Base-by-base conservation (phyloP, 2,888 invertebrate species). In the Macroteleia sp. region DNA sequence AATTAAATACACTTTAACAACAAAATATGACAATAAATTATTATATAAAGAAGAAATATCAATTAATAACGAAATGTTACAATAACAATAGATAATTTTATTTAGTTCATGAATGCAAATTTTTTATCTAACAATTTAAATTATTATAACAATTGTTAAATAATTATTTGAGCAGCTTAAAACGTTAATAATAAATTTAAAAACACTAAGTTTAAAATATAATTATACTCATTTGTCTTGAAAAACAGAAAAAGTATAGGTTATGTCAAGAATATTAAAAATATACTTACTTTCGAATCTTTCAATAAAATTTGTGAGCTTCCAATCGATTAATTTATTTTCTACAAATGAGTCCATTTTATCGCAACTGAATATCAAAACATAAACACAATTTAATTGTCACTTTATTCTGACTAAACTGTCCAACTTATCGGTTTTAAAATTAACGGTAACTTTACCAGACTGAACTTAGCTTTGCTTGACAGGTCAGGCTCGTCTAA, bases 241-340 rank as follows among this genome's bases (percentile, higher is more conserved):
- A 34, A 34, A 34, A 34, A 34, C 34, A 34, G 39, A 39, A 39
- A 39, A 39, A 39, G 12, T 39, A 39, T 39, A 39, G 39, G 39
- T 39, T 39, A 17, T 39, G 39, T 34, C 10, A 34, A 34, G 34
- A 34, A 34, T 34, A 34, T 34, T 34, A 10, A 34, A 34, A 34
- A 39, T 14, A 39, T 39, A 39, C 39, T 39, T 39, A 39, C 39
- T 39, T n/a, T 39, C 39, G 39, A 39, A 39, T 39, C 39, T 39
- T 39, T 39, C 39, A 39, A 39, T 9, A 14, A 39, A 39, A 39
- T 39, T 39, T 17, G 14, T 39, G 39, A 39, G 39, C 12, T 39
- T 39, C 39, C 39, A 39, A n/a, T 3, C 6, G 16, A 39, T 39
- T 39, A 39, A 39, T 16, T 16, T 39, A n/a, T 39, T 14, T 9